Conservation (phyloP, 92 coral and sea anemone species). For the Galaxea fascicularis region DNA sequence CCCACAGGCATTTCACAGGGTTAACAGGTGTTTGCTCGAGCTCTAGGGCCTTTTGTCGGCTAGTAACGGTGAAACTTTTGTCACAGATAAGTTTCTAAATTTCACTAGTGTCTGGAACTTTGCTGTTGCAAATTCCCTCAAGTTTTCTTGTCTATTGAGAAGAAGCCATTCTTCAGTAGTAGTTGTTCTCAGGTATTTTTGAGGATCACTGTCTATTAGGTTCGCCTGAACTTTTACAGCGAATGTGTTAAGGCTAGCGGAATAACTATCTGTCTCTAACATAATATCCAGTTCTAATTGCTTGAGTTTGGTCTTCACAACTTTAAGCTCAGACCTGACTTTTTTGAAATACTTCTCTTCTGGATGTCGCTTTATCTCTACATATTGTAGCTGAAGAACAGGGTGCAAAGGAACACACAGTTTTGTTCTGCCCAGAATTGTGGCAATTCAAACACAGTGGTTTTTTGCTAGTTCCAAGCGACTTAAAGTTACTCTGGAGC, state of each 20-base stretch:
- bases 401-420: constrained; percentile 46
- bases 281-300: constrained; percentile 14
- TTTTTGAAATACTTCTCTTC: constrained; percentile 33
- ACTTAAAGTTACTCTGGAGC: too few species aligned
- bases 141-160: constrained; percentile 50
- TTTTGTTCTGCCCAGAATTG: constrained; percentile 48
- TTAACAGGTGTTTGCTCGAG: constrained; percentile 4
- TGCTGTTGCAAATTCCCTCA: constrained; percentile 30
- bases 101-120: constrained; percentile 14
- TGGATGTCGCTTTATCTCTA: constrained; percentile 50
- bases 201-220: constrained; percentile 50
- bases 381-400: constrained; percentile 49
- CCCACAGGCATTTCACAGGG: constrained; percentile 57
- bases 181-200: constrained; percentile 51
- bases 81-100: constrained; percentile 27
- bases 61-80: constrained; percentile 13
- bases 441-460: constrained; percentile 48
- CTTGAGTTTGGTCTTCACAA: constrained; percentile 13
- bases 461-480: constrained; percentile 19
- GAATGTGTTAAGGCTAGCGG: constrained; percentile 44
- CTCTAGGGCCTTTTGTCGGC: background rate
- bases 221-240: constrained; percentile 46
- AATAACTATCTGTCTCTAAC: constrained; percentile 34
- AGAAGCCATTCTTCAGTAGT: constrained; percentile 50
- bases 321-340: constrained; percentile 40